Evolutionary conservation across 2,797 vertebrate genomes (phyloP), one percentile per base, ranked within the genome.

Genomic region (Carapus acus): DNA sequence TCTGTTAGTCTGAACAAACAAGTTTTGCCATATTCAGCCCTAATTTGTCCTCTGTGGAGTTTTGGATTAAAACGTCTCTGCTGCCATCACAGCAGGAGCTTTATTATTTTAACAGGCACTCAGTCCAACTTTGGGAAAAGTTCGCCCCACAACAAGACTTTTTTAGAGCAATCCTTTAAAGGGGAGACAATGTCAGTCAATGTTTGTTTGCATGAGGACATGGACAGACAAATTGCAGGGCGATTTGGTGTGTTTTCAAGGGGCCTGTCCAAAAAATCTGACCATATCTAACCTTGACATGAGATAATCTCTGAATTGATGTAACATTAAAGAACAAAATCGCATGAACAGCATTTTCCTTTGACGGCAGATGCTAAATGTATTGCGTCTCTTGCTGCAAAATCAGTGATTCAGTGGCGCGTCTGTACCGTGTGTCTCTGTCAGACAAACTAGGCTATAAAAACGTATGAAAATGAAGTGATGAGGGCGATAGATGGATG

Each of bases 401-500:
- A 43, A 22, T 23, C 41, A 15, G 21, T n/a, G 41, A 15, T 2
- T 21, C 3, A 14, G n/a, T 15, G 34, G 13, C 13, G n/a, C 23
- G 21, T 8, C 18, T 23, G 15, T 16, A 17, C 2, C 11, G 36
- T 54, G n/a, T 17, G 37, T 42, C 29, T 41, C 8, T 17, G 20
- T 40, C 36, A 44, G 27, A 15, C 18, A 2, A n/a, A 31, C 42
- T 52, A 42, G 47, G 42, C 62, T 49, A 36, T 40, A 22, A 53
- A n/a, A 65, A 31, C 38, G 31, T 51, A 54, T 49, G 59, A 62
- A 65, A 63, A 64, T 64, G 44, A 69, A 63, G 65, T 54, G 21
- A 67, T 53, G 44, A 65, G 56, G 48, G 60, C 47, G 62, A 66
- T 39, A 8, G 58, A 73, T 65, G 48, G 43, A 63, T 61, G 55